A percentile compares a stretch with the other conserved stretches of the same genome.
Conservation (phyloP, 2,113 vertebrate species). For the Todiramphus chloris region DNA sequence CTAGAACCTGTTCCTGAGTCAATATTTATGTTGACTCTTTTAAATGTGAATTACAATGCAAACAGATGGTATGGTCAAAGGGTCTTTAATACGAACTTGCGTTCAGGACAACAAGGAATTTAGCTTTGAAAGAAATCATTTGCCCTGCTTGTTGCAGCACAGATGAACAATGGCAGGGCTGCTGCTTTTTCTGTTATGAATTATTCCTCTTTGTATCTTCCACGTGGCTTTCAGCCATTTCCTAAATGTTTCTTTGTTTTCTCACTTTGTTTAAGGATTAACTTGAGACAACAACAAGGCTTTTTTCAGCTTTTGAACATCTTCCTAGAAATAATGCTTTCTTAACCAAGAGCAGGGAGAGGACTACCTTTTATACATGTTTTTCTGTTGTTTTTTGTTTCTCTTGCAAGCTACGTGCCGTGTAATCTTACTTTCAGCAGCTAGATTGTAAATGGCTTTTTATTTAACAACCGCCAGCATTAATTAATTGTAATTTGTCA, state of each 20-base stretch:
- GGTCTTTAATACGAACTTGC: background rate
- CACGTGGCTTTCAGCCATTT: background rate
- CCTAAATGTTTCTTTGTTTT: background rate
- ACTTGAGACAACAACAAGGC: background rate
- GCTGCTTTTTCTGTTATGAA: background rate
- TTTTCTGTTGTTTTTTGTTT: background rate
- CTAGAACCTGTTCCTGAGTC: background rate
- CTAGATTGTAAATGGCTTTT: background rate
- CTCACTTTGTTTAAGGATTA: background rate
- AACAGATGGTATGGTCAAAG: conserved; percentile 7
- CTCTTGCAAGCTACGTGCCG: background rate
- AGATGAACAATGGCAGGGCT: background rate
- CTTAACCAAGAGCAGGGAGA: background rate
- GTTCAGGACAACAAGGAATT: background rate
- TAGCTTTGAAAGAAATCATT: background rate
- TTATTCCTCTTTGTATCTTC: background rate
- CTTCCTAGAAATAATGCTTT: background rate
- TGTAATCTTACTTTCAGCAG: background rate
- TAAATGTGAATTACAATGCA: background rate
- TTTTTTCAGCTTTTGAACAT: background rate
- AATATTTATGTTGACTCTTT: conserved; percentile 38
- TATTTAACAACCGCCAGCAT: background rate
- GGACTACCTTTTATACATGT: background rate
- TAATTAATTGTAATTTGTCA: background rate
- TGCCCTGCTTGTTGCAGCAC: background rate